Evolutionary conservation across 2,888 invertebrate species (phyloP), one percentile per base, ranked within the genome.

Genomic region (Heliconius aoede): DNA sequence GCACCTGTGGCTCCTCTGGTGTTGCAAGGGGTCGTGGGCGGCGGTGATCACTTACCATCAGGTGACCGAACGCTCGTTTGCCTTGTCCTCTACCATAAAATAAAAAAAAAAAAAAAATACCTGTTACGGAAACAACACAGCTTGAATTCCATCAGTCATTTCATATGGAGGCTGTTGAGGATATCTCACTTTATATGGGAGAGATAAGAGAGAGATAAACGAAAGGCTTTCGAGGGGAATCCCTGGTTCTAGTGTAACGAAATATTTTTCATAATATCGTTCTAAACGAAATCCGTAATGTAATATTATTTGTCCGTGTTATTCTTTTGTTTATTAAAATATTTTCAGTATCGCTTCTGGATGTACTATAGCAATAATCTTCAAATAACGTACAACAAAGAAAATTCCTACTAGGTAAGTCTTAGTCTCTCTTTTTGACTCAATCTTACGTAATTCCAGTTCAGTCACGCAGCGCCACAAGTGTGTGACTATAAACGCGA

Each of bases 71-170:
- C n/a, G n/a, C n/a, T n/a, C n/a, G n/a, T n/a, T n/a, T n/a, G n/a
- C n/a, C n/a, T n/a, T n/a, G n/a, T n/a, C n/a, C n/a, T n/a, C n/a
- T n/a, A n/a, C n/a, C n/a, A n/a, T n/a, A n/a, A n/a, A n/a, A n/a
- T n/a, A n/a, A n/a, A n/a, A n/a, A n/a, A n/a, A n/a, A n/a, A n/a
- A n/a, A n/a, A n/a, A n/a, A n/a, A n/a, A n/a, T n/a, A n/a, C n/a
- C n/a, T n/a, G 71, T 77, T 64, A 36, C 58, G 75, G 75, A 79
- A 77, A 77, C 71, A n/a, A n/a, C n/a, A n/a, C n/a, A n/a, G n/a
- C n/a, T n/a, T n/a, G n/a, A n/a, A n/a, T n/a, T n/a, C n/a, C n/a
- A 69, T 73, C 79, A 75, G 75, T 79, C 79, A 77, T 79, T 73
- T 60, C 36, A 60, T 77, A 77, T 79, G 60, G 75, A 74, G 71